These are phyloP conservation scores for Clanis bilineata DNA, from an alignment of 2,888 invertebrate genomes.

Conservation along the genomic window DNA sequence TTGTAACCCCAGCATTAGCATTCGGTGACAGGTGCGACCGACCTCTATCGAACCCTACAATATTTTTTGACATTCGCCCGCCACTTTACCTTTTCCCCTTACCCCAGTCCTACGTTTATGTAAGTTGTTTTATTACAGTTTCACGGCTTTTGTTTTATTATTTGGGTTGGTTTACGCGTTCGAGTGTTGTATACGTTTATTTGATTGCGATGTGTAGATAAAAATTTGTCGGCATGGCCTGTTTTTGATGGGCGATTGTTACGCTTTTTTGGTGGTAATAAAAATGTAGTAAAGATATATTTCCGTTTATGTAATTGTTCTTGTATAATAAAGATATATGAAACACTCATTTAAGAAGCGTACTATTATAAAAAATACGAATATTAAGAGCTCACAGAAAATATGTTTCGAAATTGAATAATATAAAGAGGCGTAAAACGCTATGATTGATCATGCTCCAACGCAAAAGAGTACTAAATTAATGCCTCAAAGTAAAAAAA, in stretches of 20 bases:
- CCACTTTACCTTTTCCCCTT: conserved; percentile 29
- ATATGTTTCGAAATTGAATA: too few relatives aligned
- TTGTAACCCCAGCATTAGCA: conserved; percentile 51
- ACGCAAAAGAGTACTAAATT: too few relatives aligned
- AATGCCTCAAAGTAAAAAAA: too few relatives aligned
- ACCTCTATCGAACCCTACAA: conserved; percentile 28
- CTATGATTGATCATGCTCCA: too few relatives aligned
- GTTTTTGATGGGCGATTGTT: conserved; percentile 15
- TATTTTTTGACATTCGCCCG: conserved; percentile 23
- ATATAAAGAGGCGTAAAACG: too few relatives aligned
- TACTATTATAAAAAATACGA: too few relatives aligned
- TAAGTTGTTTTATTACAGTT: conserved; percentile 48
- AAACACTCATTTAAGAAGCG: too few relatives aligned
- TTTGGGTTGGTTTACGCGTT: conserved; percentile 26
- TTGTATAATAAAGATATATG: neutral
- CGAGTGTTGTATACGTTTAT: conserved; percentile 22
- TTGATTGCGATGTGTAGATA: conserved; percentile 16
- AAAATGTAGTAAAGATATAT: neutral
- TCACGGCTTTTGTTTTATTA: conserved; percentile 40
- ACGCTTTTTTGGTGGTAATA: neutral
- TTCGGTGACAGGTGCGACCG: conserved; percentile 69
- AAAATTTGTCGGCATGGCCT: conserved; percentile 19
- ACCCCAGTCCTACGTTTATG: conserved; percentile 30
- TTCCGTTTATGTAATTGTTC: neutral
- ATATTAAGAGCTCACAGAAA: too few relatives aligned